These are phyloP conservation scores for Macroglossus sobrinus DNA, from an alignment of 2,113 vertebrate species.

Conservation along the genomic window DNA sequence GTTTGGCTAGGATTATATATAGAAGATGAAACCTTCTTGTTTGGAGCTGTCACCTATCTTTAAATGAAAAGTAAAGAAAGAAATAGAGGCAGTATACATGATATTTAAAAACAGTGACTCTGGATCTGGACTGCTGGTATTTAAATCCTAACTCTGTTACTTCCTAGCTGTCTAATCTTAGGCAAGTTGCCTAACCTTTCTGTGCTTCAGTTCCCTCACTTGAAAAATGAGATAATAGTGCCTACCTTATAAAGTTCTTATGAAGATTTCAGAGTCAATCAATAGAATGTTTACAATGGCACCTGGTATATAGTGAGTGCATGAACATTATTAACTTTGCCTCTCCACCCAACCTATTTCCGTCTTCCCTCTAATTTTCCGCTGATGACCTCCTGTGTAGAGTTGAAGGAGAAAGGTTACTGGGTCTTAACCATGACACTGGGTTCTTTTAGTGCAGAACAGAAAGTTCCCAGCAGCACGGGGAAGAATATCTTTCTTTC, in stretches of 20 bases:
- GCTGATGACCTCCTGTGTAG: neutral
- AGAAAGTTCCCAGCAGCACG: neutral
- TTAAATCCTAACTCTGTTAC: neutral
- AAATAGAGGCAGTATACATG: neutral
- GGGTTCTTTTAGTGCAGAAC: neutral
- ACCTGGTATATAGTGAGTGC: neutral
- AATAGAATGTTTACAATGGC: neutral
- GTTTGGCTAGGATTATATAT: neutral
- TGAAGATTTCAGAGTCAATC: neutral
- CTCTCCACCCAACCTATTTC: neutral
- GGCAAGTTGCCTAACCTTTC: neutral
- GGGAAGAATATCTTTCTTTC: neutral
- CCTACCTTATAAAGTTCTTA: neutral
- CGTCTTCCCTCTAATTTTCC: neutral
- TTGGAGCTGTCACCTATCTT: neutral
- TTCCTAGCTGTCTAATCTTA: neutral
- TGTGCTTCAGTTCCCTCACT: neutral
- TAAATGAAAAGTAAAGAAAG: constrained; percentile 37
- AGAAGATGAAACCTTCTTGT: neutral
- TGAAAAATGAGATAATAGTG: neutral
- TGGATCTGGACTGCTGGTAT: neutral
- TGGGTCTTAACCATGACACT: neutral
- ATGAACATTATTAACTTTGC: neutral
- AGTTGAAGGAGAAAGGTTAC: neutral
- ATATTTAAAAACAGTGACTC: neutral